Conservation (phyloP, 2,888 invertebrate genomes). For the Platypus cylindrus region DNA sequence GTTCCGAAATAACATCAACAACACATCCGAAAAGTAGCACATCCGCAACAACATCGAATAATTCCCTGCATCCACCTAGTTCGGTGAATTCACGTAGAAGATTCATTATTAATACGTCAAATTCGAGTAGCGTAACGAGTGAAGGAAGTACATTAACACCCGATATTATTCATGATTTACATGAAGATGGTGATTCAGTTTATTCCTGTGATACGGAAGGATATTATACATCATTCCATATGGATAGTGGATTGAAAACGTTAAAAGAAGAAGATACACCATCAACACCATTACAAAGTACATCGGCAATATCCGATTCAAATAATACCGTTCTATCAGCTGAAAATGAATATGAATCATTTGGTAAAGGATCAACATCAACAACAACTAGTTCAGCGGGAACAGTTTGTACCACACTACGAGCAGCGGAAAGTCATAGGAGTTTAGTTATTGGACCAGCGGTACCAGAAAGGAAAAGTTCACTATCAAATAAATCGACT, state of each 20-base stretch:
- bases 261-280: slow-evolving; percentile 66
- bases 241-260: slow-evolving; percentile 85
- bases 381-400: slow-evolving; percentile 85
- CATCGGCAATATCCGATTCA: slow-evolving; percentile 51
- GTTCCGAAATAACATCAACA: slow-evolving; percentile 67
- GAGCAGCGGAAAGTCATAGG: slow-evolving; percentile 53
- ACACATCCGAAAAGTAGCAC: slow-evolving; percentile 58
- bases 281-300: slow-evolving; percentile 59
- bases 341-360: slow-evolving; percentile 82
- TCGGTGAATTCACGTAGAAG: slow-evolving; percentile 57
- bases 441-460: slow-evolving; percentile 56
- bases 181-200: slow-evolving; percentile 78
- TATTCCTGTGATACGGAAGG: slow-evolving; percentile 96
- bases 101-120: slow-evolving; percentile 53
- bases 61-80: slow-evolving; percentile 48
- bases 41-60: slow-evolving; percentile 54
- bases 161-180: slow-evolving; percentile 65
- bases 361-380: slow-evolving; percentile 83
- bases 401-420: slow-evolving; percentile 73
- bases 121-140: slow-evolving; percentile 72
- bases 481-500: slow-evolving; percentile 42
- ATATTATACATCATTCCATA: slow-evolving; percentile 94
- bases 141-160: slow-evolving; percentile 69
- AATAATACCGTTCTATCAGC: slow-evolving; percentile 59
- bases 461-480: slow-evolving; percentile 73